phyloP scores from a whole-genome alignment of 2,888 invertebrate species.

The Drosophila pseudotalamancana region DNA sequence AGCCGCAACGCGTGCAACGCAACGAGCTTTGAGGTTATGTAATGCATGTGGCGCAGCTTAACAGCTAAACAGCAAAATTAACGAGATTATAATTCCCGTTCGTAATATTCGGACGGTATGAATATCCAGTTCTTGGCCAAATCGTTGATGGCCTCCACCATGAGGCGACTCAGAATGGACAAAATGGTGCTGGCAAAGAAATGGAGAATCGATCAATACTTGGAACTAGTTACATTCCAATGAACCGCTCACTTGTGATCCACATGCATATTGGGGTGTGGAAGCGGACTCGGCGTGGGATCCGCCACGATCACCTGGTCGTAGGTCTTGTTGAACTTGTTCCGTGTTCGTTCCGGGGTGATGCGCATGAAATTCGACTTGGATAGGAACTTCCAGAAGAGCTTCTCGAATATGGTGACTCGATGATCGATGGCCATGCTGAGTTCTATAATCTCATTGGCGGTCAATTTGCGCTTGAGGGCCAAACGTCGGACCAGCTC shows the following conservation, averaged over 20 bases:
- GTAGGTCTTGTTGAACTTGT: constrained; percentile 54
- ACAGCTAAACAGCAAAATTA: constrained; percentile 13
- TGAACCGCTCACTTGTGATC: constrained; percentile 60
- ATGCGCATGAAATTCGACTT: constrained; percentile 77
- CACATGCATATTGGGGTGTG: neutral
- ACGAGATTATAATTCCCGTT: constrained; percentile 34
- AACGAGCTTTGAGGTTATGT: constrained; percentile 13
- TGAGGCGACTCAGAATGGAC: constrained; percentile 63
- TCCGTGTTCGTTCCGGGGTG: constrained; percentile 41
- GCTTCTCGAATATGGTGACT: constrained; percentile 78
- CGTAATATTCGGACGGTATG: constrained; percentile 69
- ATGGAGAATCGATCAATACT: too few relatives aligned
- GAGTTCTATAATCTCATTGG: constrained; percentile 67
- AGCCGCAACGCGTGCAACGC: constrained; percentile 23
- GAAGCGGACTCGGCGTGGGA: fast-evolving
- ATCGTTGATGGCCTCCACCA: constrained; percentile 71
- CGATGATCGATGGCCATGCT: constrained; percentile 71
- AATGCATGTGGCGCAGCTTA: constrained; percentile 14
- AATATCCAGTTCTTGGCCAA: constrained; percentile 78
- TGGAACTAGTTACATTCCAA: neutral
- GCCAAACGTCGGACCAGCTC: constrained; percentile 44
- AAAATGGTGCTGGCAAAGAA: constrained; percentile 49
- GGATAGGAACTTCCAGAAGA: constrained; percentile 80
- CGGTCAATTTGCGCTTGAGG: constrained; percentile 44
- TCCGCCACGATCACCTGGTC: constrained; percentile 52